These are phyloP conservation scores for Plectrocnemia conspersa DNA, from an alignment of 1,140 invertebrate species.

Conservation along the genomic window DNA sequence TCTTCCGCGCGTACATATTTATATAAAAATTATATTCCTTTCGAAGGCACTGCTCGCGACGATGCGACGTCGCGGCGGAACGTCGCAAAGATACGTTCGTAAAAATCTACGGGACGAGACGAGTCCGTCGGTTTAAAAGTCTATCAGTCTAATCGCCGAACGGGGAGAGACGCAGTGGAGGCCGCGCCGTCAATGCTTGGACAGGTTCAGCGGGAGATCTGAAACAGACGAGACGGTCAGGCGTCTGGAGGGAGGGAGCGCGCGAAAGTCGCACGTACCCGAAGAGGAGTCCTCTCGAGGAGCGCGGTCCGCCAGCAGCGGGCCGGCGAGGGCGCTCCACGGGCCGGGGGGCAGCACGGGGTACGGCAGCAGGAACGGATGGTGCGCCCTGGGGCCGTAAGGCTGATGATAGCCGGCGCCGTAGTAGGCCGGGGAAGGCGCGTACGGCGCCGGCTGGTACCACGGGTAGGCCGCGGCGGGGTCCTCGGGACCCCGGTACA, in stretches of 20 bases:
- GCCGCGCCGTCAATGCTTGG: conserved; percentile 45
- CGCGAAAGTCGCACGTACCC: conserved; percentile 41
- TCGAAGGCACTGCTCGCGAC: conserved; percentile 27
- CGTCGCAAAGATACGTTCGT: no score
- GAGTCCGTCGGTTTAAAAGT: no score
- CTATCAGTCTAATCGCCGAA: conserved; percentile 33
- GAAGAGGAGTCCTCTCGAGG: conserved; percentile 48
- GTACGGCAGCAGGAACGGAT: conserved; percentile 37
- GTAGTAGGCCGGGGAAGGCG: conserved; percentile 38
- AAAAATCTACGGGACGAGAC: no score
- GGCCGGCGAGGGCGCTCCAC: conserved; percentile 45
- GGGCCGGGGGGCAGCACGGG: conserved; percentile 40
- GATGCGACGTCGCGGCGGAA: background rate
- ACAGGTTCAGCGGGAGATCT: conserved; percentile 52
- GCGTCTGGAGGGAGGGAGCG: background rate
- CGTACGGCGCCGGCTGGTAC: conserved; percentile 40
- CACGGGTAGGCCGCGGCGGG: conserved; percentile 39
- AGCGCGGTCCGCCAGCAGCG: conserved; percentile 46
- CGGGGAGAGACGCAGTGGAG: background rate
- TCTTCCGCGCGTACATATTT: conserved; percentile 4
- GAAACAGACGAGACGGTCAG: conserved; percentile 36
- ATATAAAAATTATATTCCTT: conserved; percentile 26
- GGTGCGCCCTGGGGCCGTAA: conserved; percentile 37
- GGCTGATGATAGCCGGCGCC: conserved; percentile 42
- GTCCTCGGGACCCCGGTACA: conserved; percentile 15